Evolutionary conservation across 2,113 vertebrate genomes (phyloP).

Genomic region (Ceyx cyanopectus): DNA sequence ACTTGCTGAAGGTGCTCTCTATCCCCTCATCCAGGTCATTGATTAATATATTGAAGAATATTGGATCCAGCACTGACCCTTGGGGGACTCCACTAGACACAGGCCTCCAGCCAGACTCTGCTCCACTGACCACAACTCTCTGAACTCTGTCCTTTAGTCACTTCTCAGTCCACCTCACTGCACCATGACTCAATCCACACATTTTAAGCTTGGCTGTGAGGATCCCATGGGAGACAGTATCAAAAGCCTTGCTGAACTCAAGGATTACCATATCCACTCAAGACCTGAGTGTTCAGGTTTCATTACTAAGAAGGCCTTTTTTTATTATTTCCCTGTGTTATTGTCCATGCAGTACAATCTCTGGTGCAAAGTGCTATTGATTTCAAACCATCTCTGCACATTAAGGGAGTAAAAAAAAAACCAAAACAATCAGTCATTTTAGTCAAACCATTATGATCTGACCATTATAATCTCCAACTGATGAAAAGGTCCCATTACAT

Average conservation of each 20-base stretch:
- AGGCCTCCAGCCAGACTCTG: too few species aligned
- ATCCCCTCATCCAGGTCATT: too few species aligned
- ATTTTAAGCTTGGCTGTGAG: background rate
- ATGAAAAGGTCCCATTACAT: background rate
- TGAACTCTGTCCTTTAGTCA: too few species aligned
- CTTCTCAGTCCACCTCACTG: too few species aligned
- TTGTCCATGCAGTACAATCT: background rate
- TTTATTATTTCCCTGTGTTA: background rate
- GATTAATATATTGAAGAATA: too few species aligned
- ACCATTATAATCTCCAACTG: background rate
- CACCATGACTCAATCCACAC: too few species aligned
- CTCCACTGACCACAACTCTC: too few species aligned
- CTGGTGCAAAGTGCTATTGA: background rate
- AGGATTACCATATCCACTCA: background rate
- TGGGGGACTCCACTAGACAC: too few species aligned
- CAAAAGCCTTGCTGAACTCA: too few species aligned
- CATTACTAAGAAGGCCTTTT: background rate
- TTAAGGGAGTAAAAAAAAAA: background rate
- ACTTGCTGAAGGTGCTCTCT: too few species aligned
- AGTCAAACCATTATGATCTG: background rate
- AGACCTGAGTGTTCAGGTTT: background rate
- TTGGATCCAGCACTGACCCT: too few species aligned
- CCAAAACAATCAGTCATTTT: background rate
- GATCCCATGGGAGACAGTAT: too few species aligned
- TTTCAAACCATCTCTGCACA: background rate